phyloP scores from a whole-genome alignment of 2,797 vertebrate genomes.

The Clarias pachynema region DNA sequence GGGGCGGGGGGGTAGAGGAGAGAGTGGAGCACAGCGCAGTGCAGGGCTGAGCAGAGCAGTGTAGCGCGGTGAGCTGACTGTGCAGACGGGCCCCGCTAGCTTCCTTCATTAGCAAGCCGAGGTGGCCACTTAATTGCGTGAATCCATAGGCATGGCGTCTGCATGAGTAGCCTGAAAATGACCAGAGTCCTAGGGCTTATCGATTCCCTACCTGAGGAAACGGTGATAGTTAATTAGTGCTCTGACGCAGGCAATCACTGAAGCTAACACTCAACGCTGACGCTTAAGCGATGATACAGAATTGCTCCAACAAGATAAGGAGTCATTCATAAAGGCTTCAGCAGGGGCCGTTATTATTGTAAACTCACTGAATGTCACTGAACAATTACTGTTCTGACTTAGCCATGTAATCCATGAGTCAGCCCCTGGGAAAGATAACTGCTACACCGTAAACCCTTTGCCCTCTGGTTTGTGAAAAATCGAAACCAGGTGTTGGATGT shows the following conservation, averaged over 20 bases:
- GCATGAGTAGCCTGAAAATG: neutral
- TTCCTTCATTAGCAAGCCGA: constrained; percentile 16
- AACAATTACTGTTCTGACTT: constrained; percentile 31
- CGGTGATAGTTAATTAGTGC: neutral
- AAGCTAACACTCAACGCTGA: neutral
- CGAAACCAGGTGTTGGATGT: constrained; percentile 26
- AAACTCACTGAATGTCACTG: constrained; percentile 35
- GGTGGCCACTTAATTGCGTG: neutral
- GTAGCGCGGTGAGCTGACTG: constrained; percentile 47
- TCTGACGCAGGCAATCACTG: neutral
- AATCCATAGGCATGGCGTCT: neutral
- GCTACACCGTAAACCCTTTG: constrained; percentile 41
- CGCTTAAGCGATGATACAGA: neutral
- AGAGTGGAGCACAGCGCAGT: constrained; percentile 1
- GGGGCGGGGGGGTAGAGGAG: neutral
- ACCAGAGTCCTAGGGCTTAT: neutral
- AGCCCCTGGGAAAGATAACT: constrained; percentile 40
- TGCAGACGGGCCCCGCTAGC: constrained; percentile 39
- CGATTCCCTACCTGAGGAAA: neutral
- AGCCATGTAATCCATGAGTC: constrained; percentile 43
- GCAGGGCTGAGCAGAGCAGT: constrained; percentile 9
- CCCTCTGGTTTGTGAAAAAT: constrained; percentile 5
- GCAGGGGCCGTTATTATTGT: constrained; percentile 28
- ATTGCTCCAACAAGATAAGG: constrained; percentile 30
- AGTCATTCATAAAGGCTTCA: constrained; percentile 3